Conservation (phyloP, 2,797 vertebrate species). For the Pseudochirops corinnae region DNA sequence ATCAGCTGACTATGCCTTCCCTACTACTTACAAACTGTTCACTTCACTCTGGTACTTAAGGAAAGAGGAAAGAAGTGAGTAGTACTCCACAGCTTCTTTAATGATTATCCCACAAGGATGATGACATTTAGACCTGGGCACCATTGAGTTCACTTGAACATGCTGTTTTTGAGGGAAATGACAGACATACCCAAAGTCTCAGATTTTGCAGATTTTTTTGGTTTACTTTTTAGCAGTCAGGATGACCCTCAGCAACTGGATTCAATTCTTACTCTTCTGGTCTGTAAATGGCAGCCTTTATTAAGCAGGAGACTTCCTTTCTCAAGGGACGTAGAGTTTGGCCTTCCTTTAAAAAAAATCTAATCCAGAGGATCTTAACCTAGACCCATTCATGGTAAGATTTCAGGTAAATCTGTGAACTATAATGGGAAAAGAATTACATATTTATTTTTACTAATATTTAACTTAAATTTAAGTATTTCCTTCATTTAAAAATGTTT, state of each 20-base stretch:
- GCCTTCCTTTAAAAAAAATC: not conserved
- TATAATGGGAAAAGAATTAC: not conserved
- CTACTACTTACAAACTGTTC: conserved; percentile 81
- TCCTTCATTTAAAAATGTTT: no score
- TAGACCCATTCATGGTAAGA: not conserved
- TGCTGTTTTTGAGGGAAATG: not conserved
- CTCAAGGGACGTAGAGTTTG: not conserved
- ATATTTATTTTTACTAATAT: not conserved
- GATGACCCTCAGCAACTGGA: not conserved
- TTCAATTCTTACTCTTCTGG: not conserved
- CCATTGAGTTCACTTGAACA: conserved; percentile 42
- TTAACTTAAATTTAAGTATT: no score
- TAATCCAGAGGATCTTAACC: not conserved
- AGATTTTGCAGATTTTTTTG: not conserved
- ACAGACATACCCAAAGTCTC: not conserved
- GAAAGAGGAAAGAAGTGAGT: conserved; percentile 54
- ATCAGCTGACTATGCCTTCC: conserved; percentile 83
- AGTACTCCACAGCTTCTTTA: conserved; percentile 46
- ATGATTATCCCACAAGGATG: conserved; percentile 39
- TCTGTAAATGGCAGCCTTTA: not conserved
- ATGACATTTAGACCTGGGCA: conserved; percentile 38
- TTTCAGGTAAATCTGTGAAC: not conserved
- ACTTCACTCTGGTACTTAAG: conserved; percentile 73
- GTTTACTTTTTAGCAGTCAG: not conserved
- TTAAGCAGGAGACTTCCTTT: not conserved